Evolutionary conservation across 2,113 vertebrate genomes (phyloP).

Genomic region (Oncorhynchus tshawytscha): DNA sequence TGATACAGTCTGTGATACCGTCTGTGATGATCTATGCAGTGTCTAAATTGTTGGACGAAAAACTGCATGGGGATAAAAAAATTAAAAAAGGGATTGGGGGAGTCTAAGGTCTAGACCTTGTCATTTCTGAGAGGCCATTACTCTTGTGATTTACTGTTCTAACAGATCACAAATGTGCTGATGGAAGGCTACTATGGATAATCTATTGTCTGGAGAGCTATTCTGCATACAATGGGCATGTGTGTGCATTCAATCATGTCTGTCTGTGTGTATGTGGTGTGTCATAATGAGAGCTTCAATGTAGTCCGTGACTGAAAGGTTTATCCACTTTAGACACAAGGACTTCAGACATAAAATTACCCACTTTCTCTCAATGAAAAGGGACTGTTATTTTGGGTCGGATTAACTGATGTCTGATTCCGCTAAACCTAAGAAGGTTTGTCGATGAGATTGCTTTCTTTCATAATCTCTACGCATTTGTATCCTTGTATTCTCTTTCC

Average conservation of each 20-base stretch:
- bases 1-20: no score
- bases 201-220: neutral
- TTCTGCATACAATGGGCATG: neutral
- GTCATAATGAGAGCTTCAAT: neutral
- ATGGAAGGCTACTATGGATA: neutral
- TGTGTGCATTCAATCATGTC: neutral
- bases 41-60: no score
- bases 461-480: neutral
- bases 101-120: no score
- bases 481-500: neutral
- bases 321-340: neutral
- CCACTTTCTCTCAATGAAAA: no score
- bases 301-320: neutral
- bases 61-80: no score
- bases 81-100: no score
- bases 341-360: no score
- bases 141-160: no score
- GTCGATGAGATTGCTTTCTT: neutral
- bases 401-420: neutral
- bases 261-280: neutral
- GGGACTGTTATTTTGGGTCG: neutral
- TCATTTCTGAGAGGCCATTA: no score
- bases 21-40: no score
- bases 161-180: no score
- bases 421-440: no score